These are phyloP conservation scores for Hirtodrosophila alboralis DNA, from an alignment of 2,888 invertebrate species.

Conservation along the genomic window DNA sequence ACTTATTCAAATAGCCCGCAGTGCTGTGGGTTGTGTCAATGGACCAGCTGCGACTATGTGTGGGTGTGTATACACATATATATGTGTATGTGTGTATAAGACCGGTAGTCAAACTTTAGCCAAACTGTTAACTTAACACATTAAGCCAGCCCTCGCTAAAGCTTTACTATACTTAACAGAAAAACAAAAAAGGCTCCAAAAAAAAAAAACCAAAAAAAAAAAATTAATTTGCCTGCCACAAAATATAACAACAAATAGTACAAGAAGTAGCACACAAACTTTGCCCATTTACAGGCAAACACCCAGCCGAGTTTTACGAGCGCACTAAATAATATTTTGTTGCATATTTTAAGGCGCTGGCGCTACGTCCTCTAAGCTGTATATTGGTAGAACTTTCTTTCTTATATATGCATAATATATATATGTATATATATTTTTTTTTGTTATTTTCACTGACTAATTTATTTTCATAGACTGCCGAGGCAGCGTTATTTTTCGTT, in stretches of 20 bases:
- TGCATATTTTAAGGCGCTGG: constrained; percentile 61
- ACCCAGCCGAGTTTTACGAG: constrained; percentile 59
- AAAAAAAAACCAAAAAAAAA: constrained; percentile 16
- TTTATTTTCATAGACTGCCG: constrained; percentile 70
- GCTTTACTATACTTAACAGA: constrained; percentile 18
- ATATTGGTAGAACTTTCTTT: constrained; percentile 36
- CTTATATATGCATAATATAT: too few relatives aligned
- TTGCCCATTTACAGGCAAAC: constrained; percentile 57
- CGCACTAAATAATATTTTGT: constrained; percentile 68
- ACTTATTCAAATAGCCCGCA: constrained; percentile 58
- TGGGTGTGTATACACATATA: too few relatives aligned
- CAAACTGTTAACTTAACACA: constrained; percentile 42
- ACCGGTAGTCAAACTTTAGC: constrained; percentile 46
- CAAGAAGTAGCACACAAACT: constrained; percentile 45
- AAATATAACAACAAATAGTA: constrained; percentile 24
- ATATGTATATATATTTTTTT: constrained; percentile 8
- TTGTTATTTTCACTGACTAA: constrained; percentile 45
- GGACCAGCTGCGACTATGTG: constrained; percentile 17
- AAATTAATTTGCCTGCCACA: constrained; percentile 57
- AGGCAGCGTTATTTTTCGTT: constrained; percentile 22
- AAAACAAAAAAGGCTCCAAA: too few relatives aligned
- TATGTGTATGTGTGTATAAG: constrained; percentile 33
- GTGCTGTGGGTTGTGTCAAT: constrained; percentile 42
- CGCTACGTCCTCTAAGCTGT: constrained; percentile 13
- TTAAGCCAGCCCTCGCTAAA: constrained; percentile 29